phyloP scores from a whole-genome alignment of 2,888 invertebrate genomes.

The Monochamus alternatus region DNA sequence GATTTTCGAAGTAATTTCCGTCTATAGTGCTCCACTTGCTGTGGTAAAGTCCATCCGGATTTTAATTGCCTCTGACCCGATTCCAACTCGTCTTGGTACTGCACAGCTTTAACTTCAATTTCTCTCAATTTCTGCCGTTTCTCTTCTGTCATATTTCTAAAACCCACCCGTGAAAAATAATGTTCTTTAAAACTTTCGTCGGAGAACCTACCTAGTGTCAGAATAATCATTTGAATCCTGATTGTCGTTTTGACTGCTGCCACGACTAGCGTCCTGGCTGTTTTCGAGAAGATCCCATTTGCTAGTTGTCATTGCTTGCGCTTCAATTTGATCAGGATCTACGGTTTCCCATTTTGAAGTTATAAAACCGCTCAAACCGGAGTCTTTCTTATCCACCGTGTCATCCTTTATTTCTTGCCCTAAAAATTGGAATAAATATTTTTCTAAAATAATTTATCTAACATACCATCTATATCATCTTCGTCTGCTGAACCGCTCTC shows the following conservation, averaged over 20 bases:
- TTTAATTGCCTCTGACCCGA: slow-evolving; percentile 84
- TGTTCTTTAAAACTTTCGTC: slow-evolving; percentile 4
- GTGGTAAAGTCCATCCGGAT: slow-evolving; percentile 81
- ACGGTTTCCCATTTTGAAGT: slow-evolving; percentile 98
- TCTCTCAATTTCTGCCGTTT: slow-evolving; percentile 86
- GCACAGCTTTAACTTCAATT: slow-evolving; percentile 95
- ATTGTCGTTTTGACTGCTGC: slow-evolving; percentile 66
- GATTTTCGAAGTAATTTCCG: slow-evolving; percentile 88
- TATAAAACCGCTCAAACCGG: slow-evolving; percentile 81
- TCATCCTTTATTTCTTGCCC: slow-evolving; percentile 64
- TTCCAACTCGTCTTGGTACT: slow-evolving; percentile 97
- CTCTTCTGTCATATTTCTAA: slow-evolving; percentile 78
- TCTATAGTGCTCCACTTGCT: slow-evolving; percentile 93
- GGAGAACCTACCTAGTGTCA: slow-evolving; percentile 65
- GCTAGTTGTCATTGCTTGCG: slow-evolving; percentile 88
- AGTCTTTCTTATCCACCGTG: slow-evolving; percentile 57
- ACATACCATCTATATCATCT: slow-evolving; percentile 81
- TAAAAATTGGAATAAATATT: slow-evolving; percentile 36
- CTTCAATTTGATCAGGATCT: slow-evolving; percentile 88
- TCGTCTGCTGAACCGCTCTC: slow-evolving; percentile 60
- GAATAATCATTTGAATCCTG: slow-evolving; percentile 68
- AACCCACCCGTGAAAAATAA: slow-evolving; percentile 34
- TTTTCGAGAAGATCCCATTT: slow-evolving; percentile 88
- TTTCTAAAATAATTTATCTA: slow-evolving; percentile 40
- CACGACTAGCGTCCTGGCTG: slow-evolving; percentile 68